A percentile compares a stretch with the other conserved stretches of the same genome.
Conservation (phyloP, 2,888 invertebrate species). For the Horisme vitalbata region DNA sequence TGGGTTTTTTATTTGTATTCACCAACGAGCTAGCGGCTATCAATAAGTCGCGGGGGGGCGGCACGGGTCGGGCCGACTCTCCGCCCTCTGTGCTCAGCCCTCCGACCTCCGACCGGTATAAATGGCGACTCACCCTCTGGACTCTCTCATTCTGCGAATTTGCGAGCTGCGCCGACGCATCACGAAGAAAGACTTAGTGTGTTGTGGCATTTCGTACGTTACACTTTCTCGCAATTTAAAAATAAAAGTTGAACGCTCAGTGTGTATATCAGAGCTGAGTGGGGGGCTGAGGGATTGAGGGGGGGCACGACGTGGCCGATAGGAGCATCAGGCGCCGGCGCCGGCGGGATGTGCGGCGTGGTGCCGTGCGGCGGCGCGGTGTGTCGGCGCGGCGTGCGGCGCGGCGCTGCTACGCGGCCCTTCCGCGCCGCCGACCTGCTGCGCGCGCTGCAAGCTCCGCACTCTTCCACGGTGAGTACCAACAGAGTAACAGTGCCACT, state of each 20-base stretch:
- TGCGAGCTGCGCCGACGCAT: slow-evolving; percentile 19
- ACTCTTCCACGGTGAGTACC: slow-evolving; percentile 13
- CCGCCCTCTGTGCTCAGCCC: slow-evolving; percentile 3
- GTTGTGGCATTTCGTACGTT: neutral
- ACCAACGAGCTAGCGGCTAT: too few species aligned
- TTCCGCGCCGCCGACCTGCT: slow-evolving; percentile 46
- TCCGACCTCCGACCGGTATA: slow-evolving; percentile 15
- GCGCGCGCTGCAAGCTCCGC: slow-evolving; percentile 39
- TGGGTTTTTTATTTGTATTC: too few species aligned
- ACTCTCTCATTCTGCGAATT: neutral
- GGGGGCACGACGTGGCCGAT: too few species aligned
- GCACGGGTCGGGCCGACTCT: neutral
- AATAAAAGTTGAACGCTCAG: too few species aligned
- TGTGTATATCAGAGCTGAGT: too few species aligned
- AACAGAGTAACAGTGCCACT: too few species aligned
- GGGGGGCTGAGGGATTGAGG: too few species aligned
- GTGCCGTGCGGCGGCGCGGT: slow-evolving; percentile 31
- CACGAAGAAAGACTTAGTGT: neutral
- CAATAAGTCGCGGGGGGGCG: too few species aligned
- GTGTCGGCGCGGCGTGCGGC: slow-evolving; percentile 53
- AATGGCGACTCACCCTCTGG: slow-evolving; percentile 1
- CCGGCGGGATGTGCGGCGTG: slow-evolving; percentile 19
- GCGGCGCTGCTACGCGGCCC: slow-evolving; percentile 48
- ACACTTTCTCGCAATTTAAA: too few species aligned
- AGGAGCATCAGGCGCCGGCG: slow-evolving; percentile 22